These are phyloP conservation scores for Odocoileus virginianus DNA, from an alignment of 2,113 vertebrate species.

Conservation along the genomic window DNA sequence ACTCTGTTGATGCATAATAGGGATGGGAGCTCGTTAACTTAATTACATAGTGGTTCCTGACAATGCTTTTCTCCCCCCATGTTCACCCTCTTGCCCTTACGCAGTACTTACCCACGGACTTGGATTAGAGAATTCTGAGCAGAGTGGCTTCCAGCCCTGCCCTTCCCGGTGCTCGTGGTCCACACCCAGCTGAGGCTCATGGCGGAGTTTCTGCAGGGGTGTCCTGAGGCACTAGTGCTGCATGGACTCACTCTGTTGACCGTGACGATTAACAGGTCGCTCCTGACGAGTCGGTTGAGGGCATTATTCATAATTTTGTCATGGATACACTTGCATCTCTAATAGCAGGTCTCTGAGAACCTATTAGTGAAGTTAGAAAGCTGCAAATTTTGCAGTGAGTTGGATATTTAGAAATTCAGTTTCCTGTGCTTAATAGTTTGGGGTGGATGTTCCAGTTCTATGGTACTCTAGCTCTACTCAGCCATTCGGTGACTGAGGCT, in stretches of 20 bases:
- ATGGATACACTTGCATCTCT: not conserved
- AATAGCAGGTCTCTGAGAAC: not conserved
- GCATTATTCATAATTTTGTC: not conserved
- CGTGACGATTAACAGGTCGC: not conserved
- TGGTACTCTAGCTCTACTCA: not conserved
- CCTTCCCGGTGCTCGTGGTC: not conserved
- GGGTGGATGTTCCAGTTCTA: not conserved
- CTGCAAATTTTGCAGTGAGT: not conserved
- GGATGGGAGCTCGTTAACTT: slow-evolving; percentile 10
- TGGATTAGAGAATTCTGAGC: not conserved
- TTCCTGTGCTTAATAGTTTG: not conserved
- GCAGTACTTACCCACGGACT: not conserved
- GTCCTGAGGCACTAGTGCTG: not conserved
- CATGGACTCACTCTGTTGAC: not conserved
- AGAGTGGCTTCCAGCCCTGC: not conserved
- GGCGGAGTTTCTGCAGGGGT: not conserved
- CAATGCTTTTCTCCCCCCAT: not conserved
- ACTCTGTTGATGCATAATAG: not conserved
- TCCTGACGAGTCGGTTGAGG: not conserved
- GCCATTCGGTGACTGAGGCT: not conserved
- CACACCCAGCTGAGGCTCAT: not conserved
- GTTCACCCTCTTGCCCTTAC: not conserved
- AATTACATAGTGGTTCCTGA: slow-evolving; percentile 16
- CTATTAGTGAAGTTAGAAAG: not conserved
- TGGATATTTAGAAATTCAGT: not conserved